These are phyloP conservation scores for Aleadryas rufinucha DNA, from an alignment of 2,113 vertebrate species.

Conservation along the genomic window DNA sequence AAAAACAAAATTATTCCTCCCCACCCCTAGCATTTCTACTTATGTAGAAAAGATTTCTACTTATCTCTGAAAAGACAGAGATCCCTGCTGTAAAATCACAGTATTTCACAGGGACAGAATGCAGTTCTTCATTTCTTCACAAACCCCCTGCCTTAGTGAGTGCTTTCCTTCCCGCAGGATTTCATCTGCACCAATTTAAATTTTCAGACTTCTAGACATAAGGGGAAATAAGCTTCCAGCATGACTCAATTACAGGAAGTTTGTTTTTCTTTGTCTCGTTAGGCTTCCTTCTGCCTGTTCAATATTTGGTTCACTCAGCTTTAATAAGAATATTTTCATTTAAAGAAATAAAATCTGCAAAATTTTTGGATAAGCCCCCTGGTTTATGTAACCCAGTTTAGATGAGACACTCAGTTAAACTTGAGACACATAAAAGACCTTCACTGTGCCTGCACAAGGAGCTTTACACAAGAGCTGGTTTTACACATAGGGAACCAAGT, in stretches of 20 bases:
- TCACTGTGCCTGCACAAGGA: not conserved
- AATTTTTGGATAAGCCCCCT: not conserved
- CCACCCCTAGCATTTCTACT: not conserved
- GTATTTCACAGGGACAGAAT: not conserved
- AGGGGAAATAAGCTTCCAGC: not conserved
- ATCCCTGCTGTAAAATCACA: not conserved
- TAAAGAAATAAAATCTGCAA: slow-evolving; percentile 17
- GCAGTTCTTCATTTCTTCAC: not conserved
- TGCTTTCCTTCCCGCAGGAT: not conserved
- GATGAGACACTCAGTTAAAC: not conserved
- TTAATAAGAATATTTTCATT: not conserved
- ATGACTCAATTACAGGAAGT: not conserved
- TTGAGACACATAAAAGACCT: not conserved
- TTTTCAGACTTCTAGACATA: slow-evolving; percentile 6
- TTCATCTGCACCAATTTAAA: slow-evolving; percentile 1
- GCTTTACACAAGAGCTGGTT: not conserved
- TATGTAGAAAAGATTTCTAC: too few species aligned
- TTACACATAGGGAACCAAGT: not conserved
- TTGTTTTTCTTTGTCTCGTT: slow-evolving; percentile 24
- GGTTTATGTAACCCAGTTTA: not conserved
- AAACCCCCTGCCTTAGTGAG: not conserved
- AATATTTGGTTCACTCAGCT: not conserved
- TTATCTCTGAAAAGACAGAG: not conserved
- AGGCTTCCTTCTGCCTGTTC: slow-evolving; percentile 2
- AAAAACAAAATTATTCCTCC: not conserved